Evolutionary conservation across 1,140 invertebrate genomes (phyloP).

Genomic region (Atopsyche davidsoni): DNA sequence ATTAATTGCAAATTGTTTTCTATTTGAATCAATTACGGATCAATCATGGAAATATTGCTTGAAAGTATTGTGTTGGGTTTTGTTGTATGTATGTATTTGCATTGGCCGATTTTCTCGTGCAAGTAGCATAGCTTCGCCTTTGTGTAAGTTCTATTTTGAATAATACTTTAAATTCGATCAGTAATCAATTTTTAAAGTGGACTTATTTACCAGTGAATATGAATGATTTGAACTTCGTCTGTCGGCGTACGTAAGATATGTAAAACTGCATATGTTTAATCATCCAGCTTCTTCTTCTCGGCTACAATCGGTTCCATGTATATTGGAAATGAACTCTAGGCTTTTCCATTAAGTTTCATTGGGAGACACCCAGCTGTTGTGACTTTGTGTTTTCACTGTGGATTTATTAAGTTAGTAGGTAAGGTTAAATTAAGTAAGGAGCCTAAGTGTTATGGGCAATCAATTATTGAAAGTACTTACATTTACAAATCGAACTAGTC

Average conservation of each 20-base stretch:
- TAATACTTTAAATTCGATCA: slow-evolving; percentile 11
- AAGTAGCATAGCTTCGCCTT: slow-evolving; percentile 28
- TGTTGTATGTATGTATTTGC: slow-evolving; percentile 29
- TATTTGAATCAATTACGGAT: slow-evolving; percentile 20
- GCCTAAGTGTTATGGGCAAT: slow-evolving; percentile 32
- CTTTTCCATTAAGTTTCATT: slow-evolving; percentile 18
- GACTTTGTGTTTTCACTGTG: slow-evolving; percentile 25
- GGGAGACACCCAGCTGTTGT: slow-evolving; percentile 22
- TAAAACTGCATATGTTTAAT: background rate
- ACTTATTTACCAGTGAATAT: too few species aligned
- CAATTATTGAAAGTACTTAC: slow-evolving; percentile 51
- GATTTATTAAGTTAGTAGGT: slow-evolving; percentile 24
- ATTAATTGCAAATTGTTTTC: slow-evolving; percentile 27
- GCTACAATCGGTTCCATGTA: slow-evolving; percentile 14
- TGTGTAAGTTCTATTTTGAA: slow-evolving; percentile 20
- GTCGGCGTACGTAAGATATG: too few species aligned
- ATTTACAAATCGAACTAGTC: slow-evolving; percentile 48
- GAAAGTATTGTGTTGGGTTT: slow-evolving; percentile 28
- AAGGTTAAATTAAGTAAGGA: slow-evolving; percentile 27
- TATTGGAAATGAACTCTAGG: slow-evolving; percentile 16
- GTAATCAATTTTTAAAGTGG: too few species aligned
- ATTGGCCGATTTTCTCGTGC: slow-evolving; percentile 26
- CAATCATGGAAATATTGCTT: slow-evolving; percentile 19
- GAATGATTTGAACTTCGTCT: too few species aligned
- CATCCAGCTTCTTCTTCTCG: slow-evolving; percentile 3